Evolutionary conservation across 1,140 invertebrate genomes (phyloP).

Genomic region (Lerema accius): DNA sequence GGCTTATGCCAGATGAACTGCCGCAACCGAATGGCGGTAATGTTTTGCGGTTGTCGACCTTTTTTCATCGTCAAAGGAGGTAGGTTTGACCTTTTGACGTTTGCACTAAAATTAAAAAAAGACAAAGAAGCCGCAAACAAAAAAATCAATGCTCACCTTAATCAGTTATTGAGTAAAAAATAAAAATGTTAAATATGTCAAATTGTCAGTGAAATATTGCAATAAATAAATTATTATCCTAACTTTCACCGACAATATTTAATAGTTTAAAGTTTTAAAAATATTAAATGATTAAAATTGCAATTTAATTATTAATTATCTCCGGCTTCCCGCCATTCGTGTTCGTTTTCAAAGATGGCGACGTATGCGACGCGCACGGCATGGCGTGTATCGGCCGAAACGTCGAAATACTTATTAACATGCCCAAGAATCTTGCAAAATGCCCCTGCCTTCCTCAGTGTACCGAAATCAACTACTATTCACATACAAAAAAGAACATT

Average conservation of each 20-base stretch:
- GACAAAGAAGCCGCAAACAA: neutral
- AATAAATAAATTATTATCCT: neutral
- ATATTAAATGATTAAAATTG: neutral
- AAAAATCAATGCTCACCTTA: too few relatives aligned
- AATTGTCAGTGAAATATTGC: neutral
- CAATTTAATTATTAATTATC: neutral
- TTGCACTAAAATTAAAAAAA: too few relatives aligned
- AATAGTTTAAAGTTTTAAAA: neutral
- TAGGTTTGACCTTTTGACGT: too few relatives aligned
- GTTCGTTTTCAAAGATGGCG: constrained; percentile 72
- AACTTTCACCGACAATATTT: neutral
- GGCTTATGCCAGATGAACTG: constrained; percentile 84
- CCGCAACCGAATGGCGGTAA: constrained; percentile 76
- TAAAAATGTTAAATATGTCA: neutral
- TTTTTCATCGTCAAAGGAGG: constrained; percentile 83
- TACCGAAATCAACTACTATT: constrained; percentile 82
- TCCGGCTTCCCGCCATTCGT: neutral
- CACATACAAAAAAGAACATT: constrained; percentile 81
- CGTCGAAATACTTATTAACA: constrained; percentile 77
- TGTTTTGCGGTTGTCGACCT: constrained; percentile 83
- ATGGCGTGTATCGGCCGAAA: constrained; percentile 81
- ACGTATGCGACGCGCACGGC: constrained; percentile 80
- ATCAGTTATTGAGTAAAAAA: too few relatives aligned
- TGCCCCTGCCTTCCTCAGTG: constrained; percentile 83
- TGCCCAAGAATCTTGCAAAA: constrained; percentile 81